Conservation (phyloP, 1,140 invertebrate species). For the Brachionus angularis region DNA sequence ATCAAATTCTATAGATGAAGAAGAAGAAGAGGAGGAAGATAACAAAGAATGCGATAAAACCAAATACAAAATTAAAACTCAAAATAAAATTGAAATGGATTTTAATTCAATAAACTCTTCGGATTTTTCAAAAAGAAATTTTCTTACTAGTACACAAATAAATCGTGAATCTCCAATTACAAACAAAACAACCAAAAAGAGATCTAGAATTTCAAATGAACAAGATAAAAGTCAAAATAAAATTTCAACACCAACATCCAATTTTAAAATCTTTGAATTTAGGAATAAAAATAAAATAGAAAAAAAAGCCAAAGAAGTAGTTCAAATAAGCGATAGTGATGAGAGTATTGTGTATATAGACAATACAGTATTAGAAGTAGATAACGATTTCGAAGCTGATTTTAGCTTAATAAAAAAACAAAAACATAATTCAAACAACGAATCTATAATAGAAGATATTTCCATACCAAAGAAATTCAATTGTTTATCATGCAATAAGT, state of each 20-base stretch:
- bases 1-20: neutral
- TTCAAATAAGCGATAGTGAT: neutral
- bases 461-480: no score
- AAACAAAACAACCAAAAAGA: conserved; percentile 1
- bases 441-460: neutral
- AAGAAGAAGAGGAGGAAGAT: no score
- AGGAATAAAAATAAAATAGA: neutral
- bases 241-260: neutral
- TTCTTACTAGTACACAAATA: conserved; percentile 21
- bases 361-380: conserved; percentile 12
- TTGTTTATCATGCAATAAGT: no score
- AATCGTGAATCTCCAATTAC: neutral
- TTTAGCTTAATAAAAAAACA: conserved; percentile 21
- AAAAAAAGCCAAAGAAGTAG: neutral
- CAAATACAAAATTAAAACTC: no score
- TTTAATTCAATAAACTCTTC: no score
- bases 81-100: no score
- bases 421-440: conserved; percentile 13
- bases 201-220: neutral
- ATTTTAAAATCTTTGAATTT: conserved; percentile 6
- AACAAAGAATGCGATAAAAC: no score
- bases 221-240: no score
- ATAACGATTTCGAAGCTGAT: conserved; percentile 21
- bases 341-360: conserved; percentile 23
- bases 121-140: conserved; percentile 6